These are phyloP conservation scores for Lasioglossum marginatum DNA, from an alignment of 2,888 invertebrate genomes.

Conservation along the genomic window DNA sequence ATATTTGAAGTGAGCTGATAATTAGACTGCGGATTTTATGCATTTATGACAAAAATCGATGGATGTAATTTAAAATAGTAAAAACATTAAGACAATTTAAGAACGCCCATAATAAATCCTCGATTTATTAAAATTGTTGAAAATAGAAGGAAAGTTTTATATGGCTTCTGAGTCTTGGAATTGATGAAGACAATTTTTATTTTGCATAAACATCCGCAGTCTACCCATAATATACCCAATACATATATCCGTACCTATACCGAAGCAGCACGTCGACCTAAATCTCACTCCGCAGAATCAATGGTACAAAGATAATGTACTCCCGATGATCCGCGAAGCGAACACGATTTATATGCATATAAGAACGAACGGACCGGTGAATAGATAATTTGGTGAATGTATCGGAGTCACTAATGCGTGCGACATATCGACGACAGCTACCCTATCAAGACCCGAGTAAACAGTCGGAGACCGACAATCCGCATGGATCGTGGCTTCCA, in stretches of 20 bases:
- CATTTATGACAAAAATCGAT: too few species aligned
- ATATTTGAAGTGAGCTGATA: background rate
- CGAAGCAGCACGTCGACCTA: background rate
- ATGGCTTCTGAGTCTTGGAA: too few species aligned
- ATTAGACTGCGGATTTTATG: too few species aligned
- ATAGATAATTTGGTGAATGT: background rate
- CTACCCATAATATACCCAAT: background rate
- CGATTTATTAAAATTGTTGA: too few species aligned
- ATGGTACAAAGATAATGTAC: slow-evolving; percentile 12
- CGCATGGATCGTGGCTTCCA: slow-evolving; percentile 9
- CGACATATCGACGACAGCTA: slow-evolving; percentile 49
- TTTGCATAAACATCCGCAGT: too few species aligned
- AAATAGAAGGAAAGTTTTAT: too few species aligned
- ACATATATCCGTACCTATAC: too few species aligned
- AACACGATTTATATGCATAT: background rate
- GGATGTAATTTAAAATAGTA: too few species aligned
- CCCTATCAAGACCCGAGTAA: slow-evolving; percentile 57
- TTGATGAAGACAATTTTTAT: too few species aligned
- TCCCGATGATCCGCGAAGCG: slow-evolving; percentile 24
- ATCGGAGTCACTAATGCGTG: slow-evolving; percentile 10
- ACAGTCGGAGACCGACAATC: slow-evolving; percentile 48
- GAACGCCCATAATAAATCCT: too few species aligned
- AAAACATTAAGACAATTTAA: too few species aligned
- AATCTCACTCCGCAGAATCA: background rate
- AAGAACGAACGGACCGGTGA: background rate